Evolutionary conservation across 2,888 invertebrate species (phyloP).

Genomic region (Dromius quadrimaculatus): DNA sequence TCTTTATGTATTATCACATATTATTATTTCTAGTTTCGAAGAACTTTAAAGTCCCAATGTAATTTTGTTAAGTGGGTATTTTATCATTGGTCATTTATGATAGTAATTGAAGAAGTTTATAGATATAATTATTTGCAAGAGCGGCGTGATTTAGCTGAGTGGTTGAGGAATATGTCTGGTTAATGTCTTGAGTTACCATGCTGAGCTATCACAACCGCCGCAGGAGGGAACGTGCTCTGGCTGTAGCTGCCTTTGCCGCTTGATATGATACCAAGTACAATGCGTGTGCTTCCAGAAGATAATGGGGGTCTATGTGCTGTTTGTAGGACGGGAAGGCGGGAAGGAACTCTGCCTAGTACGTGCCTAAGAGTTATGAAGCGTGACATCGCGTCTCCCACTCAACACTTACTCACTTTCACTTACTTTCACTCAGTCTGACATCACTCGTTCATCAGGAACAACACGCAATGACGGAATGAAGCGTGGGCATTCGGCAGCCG

Average conservation of each 20-base stretch:
- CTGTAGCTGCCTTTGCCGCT: neutral
- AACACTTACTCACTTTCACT: constrained; percentile 13
- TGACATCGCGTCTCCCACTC: constrained; percentile 22
- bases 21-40: no score
- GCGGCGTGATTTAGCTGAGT: constrained; percentile 8
- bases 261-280: constrained; percentile 31
- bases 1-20: no score
- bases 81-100: no score
- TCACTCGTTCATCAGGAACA: constrained; percentile 39
- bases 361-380: constrained; percentile 37
- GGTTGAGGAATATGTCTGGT: constrained; percentile 43
- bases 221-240: constrained; percentile 21
- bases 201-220: constrained; percentile 47
- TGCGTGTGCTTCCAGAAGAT: constrained; percentile 6
- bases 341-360: constrained; percentile 23
- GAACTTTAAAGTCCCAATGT: no score
- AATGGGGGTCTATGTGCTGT: neutral
- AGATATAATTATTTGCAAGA: neutral
- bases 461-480: constrained; percentile 47
- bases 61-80: no score
- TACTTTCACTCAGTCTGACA: constrained; percentile 2
- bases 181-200: constrained; percentile 20
- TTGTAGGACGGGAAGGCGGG: constrained; percentile 16
- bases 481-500: constrained; percentile 14
- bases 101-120: no score